Conservation (phyloP, 2,113 vertebrate genomes). For the Oryzias javanicus region DNA sequence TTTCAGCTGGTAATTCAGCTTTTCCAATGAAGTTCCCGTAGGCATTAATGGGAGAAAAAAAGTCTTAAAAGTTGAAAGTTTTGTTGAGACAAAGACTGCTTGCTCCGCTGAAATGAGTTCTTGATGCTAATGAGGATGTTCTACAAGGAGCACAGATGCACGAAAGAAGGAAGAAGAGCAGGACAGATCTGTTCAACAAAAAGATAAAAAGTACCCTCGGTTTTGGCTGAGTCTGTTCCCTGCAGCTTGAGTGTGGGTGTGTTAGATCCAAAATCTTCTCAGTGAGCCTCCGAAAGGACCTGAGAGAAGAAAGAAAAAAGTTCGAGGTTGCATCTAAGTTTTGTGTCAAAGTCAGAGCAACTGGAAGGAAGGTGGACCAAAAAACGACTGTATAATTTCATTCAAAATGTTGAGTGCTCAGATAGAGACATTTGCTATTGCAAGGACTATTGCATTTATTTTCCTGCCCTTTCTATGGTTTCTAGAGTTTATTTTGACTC, state of each 20-base stretch:
- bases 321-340: background rate
- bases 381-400: too few species aligned
- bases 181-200: background rate
- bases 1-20: slow-evolving; percentile 26
- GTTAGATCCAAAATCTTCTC: background rate
- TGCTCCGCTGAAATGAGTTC: slow-evolving; percentile 19
- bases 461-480: too few species aligned
- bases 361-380: background rate
- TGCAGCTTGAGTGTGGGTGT: slow-evolving; percentile 2
- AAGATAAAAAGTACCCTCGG: background rate
- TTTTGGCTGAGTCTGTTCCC: background rate
- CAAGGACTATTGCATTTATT: too few species aligned
- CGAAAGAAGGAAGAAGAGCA: slow-evolving; percentile 1
- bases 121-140: slow-evolving; percentile 14
- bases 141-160: slow-evolving; percentile 21
- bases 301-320: too few species aligned
- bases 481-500: too few species aligned
- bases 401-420: too few species aligned
- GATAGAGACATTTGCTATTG: too few species aligned
- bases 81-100: slow-evolving; percentile 28
- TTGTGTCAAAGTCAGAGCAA: background rate
- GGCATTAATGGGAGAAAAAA: slow-evolving; percentile 4
- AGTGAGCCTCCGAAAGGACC: background rate
- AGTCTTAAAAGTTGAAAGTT: slow-evolving; percentile 33
- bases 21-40: slow-evolving; percentile 12